Base-by-base conservation (phyloP, 2,888 invertebrate species). In the Halocaridina rubra region DNA sequence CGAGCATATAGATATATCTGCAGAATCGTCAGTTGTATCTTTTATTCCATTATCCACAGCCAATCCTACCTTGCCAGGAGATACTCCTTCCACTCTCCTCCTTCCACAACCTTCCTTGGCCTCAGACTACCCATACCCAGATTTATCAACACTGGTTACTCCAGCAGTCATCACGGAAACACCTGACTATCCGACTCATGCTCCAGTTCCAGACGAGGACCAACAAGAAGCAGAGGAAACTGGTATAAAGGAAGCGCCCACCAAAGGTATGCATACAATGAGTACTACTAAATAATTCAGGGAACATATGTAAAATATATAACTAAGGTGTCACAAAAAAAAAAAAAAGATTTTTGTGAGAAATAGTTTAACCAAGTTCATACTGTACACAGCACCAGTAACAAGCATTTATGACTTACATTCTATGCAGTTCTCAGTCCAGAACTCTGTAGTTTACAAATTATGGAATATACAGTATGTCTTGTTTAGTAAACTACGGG, bases 151-250 rank as follows among this genome's bases (percentile, higher is more conserved):
- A 33, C 67, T 84, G 82, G 77, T 84, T 84, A 72, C 59, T 32
- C 78, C 82, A 72, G 78, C 82, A 84, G 82, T 53, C 82, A 78
- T 72, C 77, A 78, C 57, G 27, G 78, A 33, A n/a, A n/a, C 77
- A n/a, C 39, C 33, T 22, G 39, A 29, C n/a, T 61, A 19, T 53
- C 53, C 81, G 13, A 78, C 67, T 32, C 30, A 75, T 29, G 24
- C 53, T 29, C 39, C 64, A 53, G 22, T 67, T 29, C 76, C 69
- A 16, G 69, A 53, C 19, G 53, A 22, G 22, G 64, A 75, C 67
- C 32, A 19, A 19, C 75, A 76, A 8, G 81, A 32, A 8, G 19
- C 16, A 69, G 69, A 53, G 53, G 53, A 19, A 16, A 53, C 53
- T 4, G 10, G 4, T 10, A 3, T 3, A 3, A 13, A 53, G 5